Conservation (phyloP, 2,797 vertebrate genomes). For the Tragelaphus oryx region DNA sequence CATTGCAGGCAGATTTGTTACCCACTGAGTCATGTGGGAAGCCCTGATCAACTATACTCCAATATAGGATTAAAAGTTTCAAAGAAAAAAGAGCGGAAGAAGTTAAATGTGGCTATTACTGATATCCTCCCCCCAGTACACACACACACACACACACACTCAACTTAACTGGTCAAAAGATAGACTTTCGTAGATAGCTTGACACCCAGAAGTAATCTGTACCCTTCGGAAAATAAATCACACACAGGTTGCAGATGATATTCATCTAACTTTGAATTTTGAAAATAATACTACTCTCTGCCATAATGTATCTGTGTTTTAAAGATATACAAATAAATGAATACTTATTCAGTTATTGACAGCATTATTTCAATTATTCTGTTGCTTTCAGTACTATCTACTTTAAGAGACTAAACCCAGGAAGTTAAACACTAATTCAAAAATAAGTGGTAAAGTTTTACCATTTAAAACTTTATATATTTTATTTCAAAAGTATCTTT, state of each 20-base stretch:
- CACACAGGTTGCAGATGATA: constrained; percentile 28
- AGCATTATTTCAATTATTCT: constrained; percentile 35
- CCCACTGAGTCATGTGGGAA: not conserved
- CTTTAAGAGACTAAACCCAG: not conserved
- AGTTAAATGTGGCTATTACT: not conserved
- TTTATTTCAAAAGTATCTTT: constrained; percentile 73
- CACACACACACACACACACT: not conserved
- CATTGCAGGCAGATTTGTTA: not conserved
- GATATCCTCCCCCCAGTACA: not conserved
- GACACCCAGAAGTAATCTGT: not conserved
- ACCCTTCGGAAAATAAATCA: constrained; percentile 1
- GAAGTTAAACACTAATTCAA: constrained; percentile 7
- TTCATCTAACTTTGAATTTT: constrained; percentile 38
- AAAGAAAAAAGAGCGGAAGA: not conserved
- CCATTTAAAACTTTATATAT: constrained; percentile 65
- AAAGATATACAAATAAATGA: constrained; percentile 39
- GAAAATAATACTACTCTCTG: constrained; percentile 38
- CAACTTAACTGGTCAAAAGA: not conserved
- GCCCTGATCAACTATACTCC: not conserved
- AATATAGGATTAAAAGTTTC: not conserved
- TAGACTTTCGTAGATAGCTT: not conserved
- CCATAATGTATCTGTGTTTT: constrained; percentile 63
- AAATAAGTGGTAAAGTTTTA: constrained; percentile 54
- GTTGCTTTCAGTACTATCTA: constrained; percentile 36
- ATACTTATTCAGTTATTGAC: constrained; percentile 7